Evolutionary conservation across 2,113 vertebrate genomes (phyloP).

Genomic region (Perognathus longimembris): DNA sequence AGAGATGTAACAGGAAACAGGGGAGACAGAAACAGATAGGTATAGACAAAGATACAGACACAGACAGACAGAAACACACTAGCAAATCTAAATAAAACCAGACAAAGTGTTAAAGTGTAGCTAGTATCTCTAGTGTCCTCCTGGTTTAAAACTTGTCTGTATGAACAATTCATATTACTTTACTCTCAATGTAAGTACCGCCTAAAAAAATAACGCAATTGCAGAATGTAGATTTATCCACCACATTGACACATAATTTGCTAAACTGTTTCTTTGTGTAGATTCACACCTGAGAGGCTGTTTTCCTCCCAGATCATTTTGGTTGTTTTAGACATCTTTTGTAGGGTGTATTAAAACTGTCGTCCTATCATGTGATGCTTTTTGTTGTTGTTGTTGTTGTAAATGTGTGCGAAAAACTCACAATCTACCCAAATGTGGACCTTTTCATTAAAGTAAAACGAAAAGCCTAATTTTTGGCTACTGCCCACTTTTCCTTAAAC

Average conservation of each 20-base stretch:
- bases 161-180: background rate
- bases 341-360: background rate
- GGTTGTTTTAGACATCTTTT: background rate
- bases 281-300: conserved; percentile 18
- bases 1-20: background rate
- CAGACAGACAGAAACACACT: no score
- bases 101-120: background rate
- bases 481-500: background rate
- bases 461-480: background rate
- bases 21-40: background rate
- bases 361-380: background rate
- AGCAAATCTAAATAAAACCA: conserved; percentile 20
- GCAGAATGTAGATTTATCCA: background rate
- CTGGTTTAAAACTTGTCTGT: conserved; percentile 13
- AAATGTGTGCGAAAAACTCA: conserved; percentile 4
- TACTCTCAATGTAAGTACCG: background rate
- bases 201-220: background rate
- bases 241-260: background rate
- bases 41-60: no score
- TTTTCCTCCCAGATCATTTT: background rate
- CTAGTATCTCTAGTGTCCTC: background rate
- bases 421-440: background rate
- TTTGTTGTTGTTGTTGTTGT: conserved; percentile 5
- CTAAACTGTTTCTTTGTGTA: background rate
- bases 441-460: background rate